Evolutionary conservation across 1,140 invertebrate species (phyloP).

Genomic region (Lasaia peninsularis): DNA sequence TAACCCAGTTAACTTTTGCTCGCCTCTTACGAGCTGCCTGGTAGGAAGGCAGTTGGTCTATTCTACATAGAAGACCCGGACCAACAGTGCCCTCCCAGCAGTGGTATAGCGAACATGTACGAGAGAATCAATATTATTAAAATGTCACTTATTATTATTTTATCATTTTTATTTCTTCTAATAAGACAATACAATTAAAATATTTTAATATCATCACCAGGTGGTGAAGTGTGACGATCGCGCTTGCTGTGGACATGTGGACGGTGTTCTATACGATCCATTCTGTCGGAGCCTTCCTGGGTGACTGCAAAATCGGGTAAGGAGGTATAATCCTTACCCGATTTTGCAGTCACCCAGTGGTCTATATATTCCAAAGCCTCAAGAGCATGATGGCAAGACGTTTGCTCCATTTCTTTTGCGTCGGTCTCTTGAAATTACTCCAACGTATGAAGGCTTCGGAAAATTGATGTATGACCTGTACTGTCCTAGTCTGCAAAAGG

Average conservation of each 20-base stretch:
- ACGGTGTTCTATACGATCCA: conserved; percentile 11
- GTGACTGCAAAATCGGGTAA: too few relatives aligned
- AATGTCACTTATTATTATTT: too few relatives aligned
- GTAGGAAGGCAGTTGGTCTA: too few relatives aligned
- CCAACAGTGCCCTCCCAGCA: conserved; percentile 22
- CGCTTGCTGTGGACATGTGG: conserved; percentile 13
- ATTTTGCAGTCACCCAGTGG: conserved; percentile 5
- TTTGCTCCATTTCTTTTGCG: conserved; percentile 2
- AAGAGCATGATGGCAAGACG: conserved; percentile 14
- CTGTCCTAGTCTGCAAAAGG: conserved; percentile 14
- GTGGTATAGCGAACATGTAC: conserved; percentile 17
- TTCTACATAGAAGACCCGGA: too few relatives aligned
- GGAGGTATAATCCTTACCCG: conserved; percentile 14
- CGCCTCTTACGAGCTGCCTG: too few relatives aligned
- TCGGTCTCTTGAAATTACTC: neutral
- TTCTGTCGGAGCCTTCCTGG: neutral
- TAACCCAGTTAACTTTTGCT: too few relatives aligned
- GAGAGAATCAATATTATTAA: conserved; percentile 13
- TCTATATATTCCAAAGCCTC: neutral
- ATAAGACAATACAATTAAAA: conserved; percentile 8
- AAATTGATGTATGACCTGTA: conserved; percentile 14
- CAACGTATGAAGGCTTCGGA: conserved; percentile 4
- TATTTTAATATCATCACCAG: conserved; percentile 14
- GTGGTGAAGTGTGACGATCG: conserved; percentile 13
- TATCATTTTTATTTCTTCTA: conserved; percentile 1